A percentile compares a stretch with the other conserved stretches of the same genome.
These are phyloP conservation scores for Lucilia cuprina DNA, from an alignment of 1,140 invertebrate species.

Conservation along the genomic window DNA sequence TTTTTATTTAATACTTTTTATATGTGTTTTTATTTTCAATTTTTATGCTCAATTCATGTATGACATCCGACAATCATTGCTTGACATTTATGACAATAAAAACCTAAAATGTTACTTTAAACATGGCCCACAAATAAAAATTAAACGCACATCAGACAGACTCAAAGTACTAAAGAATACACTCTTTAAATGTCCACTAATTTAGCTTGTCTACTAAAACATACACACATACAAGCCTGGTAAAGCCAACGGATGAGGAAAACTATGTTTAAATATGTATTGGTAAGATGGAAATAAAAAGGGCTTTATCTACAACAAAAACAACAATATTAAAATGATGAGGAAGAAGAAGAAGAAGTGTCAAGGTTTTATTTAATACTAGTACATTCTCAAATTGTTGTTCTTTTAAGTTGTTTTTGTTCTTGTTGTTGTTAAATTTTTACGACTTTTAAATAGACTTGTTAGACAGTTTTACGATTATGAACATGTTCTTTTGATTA, in stretches of 20 bases:
- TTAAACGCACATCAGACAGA: neutral
- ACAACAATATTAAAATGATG: neutral
- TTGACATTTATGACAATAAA: conserved; percentile 18
- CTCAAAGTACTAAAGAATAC: neutral
- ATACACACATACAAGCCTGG: neutral
- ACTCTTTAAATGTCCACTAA: neutral
- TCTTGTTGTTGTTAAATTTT: neutral
- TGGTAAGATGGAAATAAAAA: neutral
- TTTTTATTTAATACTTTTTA: neutral
- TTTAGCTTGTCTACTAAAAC: neutral
- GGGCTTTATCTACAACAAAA: neutral
- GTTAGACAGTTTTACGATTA: conserved; percentile 11
- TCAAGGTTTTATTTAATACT: neutral
- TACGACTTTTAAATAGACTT: conserved; percentile 15
- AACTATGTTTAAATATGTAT: neutral
- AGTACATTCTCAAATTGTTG: neutral
- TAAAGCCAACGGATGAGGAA: neutral
- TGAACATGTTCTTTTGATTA: conserved; percentile 4
- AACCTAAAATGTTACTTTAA: neutral
- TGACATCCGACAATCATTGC: conserved; percentile 16
- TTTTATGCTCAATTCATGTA: neutral
- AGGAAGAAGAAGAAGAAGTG: neutral
- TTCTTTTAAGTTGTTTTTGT: neutral
- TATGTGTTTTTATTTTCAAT: neutral
- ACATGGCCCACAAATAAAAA: conserved; percentile 3